Percentiles rank a stretch among this genome's conserved stretches.
phyloP scores from a whole-genome alignment of 2,888 invertebrate species.

The Caenorhabditis imperialis region DNA sequence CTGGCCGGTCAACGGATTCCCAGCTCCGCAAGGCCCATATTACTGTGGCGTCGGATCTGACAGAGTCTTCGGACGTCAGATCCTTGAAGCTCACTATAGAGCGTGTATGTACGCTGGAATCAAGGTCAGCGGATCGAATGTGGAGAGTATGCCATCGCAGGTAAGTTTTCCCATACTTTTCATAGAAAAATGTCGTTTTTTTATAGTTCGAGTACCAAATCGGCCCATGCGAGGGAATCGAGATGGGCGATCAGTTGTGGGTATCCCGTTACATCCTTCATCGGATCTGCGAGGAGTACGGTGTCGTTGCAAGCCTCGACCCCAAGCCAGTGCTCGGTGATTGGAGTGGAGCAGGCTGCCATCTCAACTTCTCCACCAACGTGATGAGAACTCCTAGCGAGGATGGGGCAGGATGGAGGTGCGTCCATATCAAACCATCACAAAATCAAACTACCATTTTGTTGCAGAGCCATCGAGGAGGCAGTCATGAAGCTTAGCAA shows the following conservation, averaged over 20 bases:
- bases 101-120: constrained; percentile 94
- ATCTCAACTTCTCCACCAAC: constrained; percentile 94
- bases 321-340: constrained; percentile 81
- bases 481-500: constrained; percentile 94
- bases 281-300: constrained; percentile 80
- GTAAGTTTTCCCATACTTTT: too few species aligned
- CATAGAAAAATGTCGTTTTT: too few species aligned
- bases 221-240: constrained; percentile 80
- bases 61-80: constrained; percentile 93
- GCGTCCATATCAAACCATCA: constrained; percentile 4
- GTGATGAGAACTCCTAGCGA: constrained; percentile 88
- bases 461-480: constrained; percentile 86
- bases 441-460: neutral
- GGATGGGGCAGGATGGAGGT: constrained; percentile 80
- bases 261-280: constrained; percentile 80
- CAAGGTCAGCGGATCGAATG: constrained; percentile 92
- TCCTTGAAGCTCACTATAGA: constrained; percentile 94
- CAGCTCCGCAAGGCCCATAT: constrained; percentile 83
- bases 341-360: constrained; percentile 93
- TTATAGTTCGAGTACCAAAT: constrained; percentile 79
- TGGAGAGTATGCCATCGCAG: constrained; percentile 89
- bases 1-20: constrained; percentile 71
- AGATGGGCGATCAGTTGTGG: constrained; percentile 80
- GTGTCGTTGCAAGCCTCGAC: constrained; percentile 79
- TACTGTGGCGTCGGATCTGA: constrained; percentile 97